Percentiles rank a stretch among this genome's conserved stretches.
Conservation (phyloP, 2,113 vertebrate species). For the Piaya cayana region DNA sequence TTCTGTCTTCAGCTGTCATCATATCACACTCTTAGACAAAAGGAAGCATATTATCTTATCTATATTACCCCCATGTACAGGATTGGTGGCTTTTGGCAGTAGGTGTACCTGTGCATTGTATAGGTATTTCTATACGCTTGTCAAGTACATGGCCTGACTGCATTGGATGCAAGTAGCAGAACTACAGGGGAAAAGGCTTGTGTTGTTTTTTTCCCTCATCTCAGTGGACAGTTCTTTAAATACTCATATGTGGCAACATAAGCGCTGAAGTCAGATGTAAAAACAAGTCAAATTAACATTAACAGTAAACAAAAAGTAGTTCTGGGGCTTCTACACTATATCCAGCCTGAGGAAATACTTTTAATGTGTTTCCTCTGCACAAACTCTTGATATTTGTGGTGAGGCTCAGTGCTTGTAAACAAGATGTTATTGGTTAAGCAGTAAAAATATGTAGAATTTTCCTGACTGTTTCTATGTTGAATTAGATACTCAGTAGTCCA, state of each 20-base stretch:
- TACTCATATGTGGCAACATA: not conserved
- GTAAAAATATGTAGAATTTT: not conserved
- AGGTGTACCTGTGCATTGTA: not conserved
- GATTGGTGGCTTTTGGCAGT: not conserved
- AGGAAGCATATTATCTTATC: not conserved
- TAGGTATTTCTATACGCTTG: rapidly evolving
- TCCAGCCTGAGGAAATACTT: not conserved
- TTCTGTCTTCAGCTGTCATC: not conserved
- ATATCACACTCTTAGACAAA: not conserved
- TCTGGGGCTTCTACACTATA: not conserved
- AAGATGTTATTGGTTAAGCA: not conserved
- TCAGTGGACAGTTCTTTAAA: not conserved
- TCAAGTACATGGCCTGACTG: not conserved
- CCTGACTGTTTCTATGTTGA: not conserved
- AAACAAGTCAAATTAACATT: not conserved
- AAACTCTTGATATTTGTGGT: not conserved
- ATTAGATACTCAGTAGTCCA: not conserved
- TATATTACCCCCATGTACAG: not conserved
- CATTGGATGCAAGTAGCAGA: not conserved
- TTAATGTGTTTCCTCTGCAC: not conserved
- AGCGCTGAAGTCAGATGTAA: not conserved
- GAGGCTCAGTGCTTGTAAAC: not conserved
- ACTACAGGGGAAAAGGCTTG: not conserved
- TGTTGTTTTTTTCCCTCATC: not conserved
- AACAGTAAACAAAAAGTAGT: not conserved